phyloP scores from a whole-genome alignment of 92 coral and sea anemone genomes.

The Heliopora coerulea region DNA sequence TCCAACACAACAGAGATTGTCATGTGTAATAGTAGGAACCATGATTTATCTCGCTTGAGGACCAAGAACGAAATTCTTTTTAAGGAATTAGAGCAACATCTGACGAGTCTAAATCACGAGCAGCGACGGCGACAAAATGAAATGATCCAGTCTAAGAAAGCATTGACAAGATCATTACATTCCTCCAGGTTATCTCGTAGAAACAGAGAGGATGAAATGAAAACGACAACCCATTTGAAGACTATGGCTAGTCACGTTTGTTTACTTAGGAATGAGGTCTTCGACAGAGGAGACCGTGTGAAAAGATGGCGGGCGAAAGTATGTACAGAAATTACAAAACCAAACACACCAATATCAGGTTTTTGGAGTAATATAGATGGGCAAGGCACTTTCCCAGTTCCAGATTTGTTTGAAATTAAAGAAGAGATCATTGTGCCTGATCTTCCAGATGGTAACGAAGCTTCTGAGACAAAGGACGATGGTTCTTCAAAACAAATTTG shows the following conservation, averaged over 20 bases:
- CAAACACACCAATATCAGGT: background rate
- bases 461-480: no score
- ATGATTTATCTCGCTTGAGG: conserved; percentile 75
- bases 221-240: background rate
- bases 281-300: background rate
- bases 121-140: conserved; percentile 61
- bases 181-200: no score
- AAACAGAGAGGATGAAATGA: background rate
- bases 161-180: conserved; percentile 33
- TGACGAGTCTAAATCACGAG: conserved; percentile 58
- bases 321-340: background rate
- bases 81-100: conserved; percentile 63
- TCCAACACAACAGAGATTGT: conserved; percentile 6
- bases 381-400: background rate
- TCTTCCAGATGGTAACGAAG: background rate
- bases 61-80: conserved; percentile 74
- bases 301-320: background rate
- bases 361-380: background rate
- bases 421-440: background rate
- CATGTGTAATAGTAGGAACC: conserved; percentile 49
- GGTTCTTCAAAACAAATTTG: no score
- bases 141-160: conserved; percentile 52
- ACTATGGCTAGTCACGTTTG: background rate
- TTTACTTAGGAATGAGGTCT: background rate
- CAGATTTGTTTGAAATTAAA: background rate